These are phyloP conservation scores for Stichopus chloronotus DNA, from an alignment of 35 echinoderm and acorn worm species.

Conservation along the genomic window DNA sequence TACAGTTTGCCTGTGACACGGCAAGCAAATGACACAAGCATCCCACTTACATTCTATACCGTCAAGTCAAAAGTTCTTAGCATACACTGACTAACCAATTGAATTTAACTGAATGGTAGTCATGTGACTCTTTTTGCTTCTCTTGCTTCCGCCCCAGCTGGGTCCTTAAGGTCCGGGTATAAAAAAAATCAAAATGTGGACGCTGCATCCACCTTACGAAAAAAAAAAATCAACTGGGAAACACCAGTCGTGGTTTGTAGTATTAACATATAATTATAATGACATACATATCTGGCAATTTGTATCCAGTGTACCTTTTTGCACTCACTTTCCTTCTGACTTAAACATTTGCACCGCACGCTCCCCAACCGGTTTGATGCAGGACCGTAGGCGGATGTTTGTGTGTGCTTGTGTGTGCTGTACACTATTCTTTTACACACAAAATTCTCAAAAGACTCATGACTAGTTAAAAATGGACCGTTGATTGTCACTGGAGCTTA, in stretches of 20 bases:
- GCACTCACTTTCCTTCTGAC: neutral
- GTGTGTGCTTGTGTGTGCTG: no score
- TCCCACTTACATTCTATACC: neutral
- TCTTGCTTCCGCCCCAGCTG: slow-evolving; percentile 13
- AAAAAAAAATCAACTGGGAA: no score
- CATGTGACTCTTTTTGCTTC: slow-evolving; percentile 16
- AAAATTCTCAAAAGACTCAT: no score
- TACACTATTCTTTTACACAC: no score
- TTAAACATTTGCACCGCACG: neutral
- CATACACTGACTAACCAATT: slow-evolving; percentile 10
- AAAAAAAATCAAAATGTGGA: neutral
- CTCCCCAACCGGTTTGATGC: neutral
- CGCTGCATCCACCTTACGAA: no score
- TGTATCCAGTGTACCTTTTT: neutral
- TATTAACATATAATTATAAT: neutral
- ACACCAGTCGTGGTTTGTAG: neutral
- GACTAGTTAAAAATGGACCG: no score
- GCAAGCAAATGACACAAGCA: neutral
- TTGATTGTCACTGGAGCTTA: no score
- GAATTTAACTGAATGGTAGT: neutral
- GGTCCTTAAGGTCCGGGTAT: neutral
- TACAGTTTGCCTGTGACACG: neutral
- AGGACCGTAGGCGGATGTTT: no score
- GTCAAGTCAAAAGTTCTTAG: neutral
- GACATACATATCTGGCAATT: neutral